Percentiles rank a stretch among this genome's conserved stretches.
Evolutionary conservation across 2,888 invertebrate species (phyloP).

Genomic region (Archaeoteleia sp.): DNA sequence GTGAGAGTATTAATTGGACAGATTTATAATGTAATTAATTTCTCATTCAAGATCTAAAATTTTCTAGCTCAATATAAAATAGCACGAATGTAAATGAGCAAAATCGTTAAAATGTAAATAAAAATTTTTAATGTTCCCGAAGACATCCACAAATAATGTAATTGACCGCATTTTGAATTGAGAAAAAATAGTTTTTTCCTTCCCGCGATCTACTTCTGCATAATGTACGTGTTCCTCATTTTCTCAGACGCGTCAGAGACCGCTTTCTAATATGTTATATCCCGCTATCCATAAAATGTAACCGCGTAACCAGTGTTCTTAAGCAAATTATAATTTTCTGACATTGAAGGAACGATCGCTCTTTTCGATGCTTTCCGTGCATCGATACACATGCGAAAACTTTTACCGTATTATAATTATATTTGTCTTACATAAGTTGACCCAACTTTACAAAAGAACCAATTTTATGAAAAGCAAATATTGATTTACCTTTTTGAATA

Average conservation of each 20-base stretch:
- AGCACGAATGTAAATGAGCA: too few species aligned
- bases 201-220: not conserved
- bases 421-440: not conserved
- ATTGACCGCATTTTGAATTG: too few species aligned
- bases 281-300: not conserved
- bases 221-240: not conserved
- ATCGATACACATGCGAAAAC: too few species aligned
- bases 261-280: constrained; percentile 1
- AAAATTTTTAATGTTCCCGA: too few species aligned
- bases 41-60: too few species aligned
- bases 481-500: not conserved
- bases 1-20: too few species aligned
- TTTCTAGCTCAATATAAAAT: too few species aligned
- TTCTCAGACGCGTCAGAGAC: not conserved
- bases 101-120: too few species aligned
- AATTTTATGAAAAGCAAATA: not conserved
- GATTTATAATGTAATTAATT: too few species aligned
- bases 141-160: too few species aligned
- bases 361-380: not conserved
- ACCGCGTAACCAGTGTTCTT: not conserved
- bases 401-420: not conserved
- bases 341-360: constrained; percentile 1
- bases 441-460: not conserved
- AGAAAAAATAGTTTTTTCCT: too few species aligned
- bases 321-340: not conserved